Evolutionary conservation across 1,140 invertebrate genomes (phyloP), one percentile per base, ranked within the genome.

Genomic region (Dendroctonus valens): DNA sequence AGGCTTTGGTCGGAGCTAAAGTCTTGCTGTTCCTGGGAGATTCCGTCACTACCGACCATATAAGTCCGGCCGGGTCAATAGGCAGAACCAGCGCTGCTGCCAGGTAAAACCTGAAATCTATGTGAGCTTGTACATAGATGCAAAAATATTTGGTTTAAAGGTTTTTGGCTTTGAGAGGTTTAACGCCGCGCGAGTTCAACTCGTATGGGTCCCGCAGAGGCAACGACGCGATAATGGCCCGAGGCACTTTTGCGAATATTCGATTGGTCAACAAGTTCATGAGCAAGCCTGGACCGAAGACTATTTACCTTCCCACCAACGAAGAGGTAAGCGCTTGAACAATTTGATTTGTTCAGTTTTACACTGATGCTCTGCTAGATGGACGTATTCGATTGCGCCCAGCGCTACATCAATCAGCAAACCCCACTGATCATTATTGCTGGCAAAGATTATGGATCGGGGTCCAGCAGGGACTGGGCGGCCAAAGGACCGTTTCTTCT

Each of bases 221-320:
- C 41, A 96, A 99, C 79, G 96, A 99, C 81, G 94, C 89, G 26
- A 88, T 99, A 8, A 99, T 99, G 97, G 88, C 89, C 0, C 85
- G 97, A 40, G 96, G 97, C 12, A 99, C 97, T 0, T 99, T 99
- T 81, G 97, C 96, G 42, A 99, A 99, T 81, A 98, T 98, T 77
- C 89, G 97, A 14, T 80, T 99, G 37, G 84, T 97, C 1, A 99
- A 99, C 81, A 97, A 96, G 80, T 88, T 99, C 70, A 79, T 96
- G 14, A 71, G 78, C 15, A 89, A 90, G 74, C 78, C 93, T 38
- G 96, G 93, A n/a, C 93, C 96, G 11, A 85, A 85, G 72, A 98
- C 97, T 5, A 76, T 93, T 26, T 91, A 98, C 81, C 82, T 96
- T 74, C 95, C 96, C 60, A 89, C 89, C 66, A 87, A 87, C 15